These are phyloP conservation scores for Plodia interpunctella DNA, from an alignment of 1,140 invertebrate genomes.

Conservation along the genomic window DNA sequence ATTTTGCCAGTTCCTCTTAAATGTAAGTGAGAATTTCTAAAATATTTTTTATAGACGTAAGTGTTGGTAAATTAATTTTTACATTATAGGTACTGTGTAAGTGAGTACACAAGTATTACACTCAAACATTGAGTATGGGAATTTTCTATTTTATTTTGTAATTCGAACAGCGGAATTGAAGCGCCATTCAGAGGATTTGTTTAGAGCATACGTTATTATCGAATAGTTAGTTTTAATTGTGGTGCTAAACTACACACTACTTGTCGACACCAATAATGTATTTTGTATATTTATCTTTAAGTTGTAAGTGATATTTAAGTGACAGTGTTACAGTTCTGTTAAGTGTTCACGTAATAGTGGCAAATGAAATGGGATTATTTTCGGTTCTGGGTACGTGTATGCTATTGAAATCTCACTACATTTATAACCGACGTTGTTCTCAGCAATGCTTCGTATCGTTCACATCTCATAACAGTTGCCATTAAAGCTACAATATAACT, in stretches of 20 bases:
- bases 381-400: conserved; percentile 3
- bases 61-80: conserved; percentile 69
- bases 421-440: conserved; percentile 21
- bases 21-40: conserved; percentile 75
- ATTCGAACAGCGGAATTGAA: conserved; percentile 31
- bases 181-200: conserved; percentile 41
- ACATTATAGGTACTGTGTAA: conserved; percentile 54
- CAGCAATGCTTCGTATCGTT: background rate
- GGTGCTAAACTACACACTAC: conserved; percentile 52
- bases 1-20: conserved; percentile 76
- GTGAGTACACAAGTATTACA: conserved; percentile 58
- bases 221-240: conserved; percentile 52
- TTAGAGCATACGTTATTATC: conserved; percentile 40
- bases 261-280: conserved; percentile 55
- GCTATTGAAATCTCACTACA: conserved; percentile 29
- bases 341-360: conserved; percentile 21
- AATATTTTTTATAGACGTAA: conserved; percentile 73
- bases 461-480: conserved; percentile 15
- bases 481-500: conserved; percentile 15
- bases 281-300: conserved; percentile 51
- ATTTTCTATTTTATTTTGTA: conserved; percentile 34
- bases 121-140: conserved; percentile 23
- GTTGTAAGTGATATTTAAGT: conserved; percentile 42
- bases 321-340: conserved; percentile 33
- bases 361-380: conserved; percentile 26